Evolutionary conservation across 2,113 vertebrate genomes (phyloP).

Genomic region (Orthonyx spaldingii): DNA sequence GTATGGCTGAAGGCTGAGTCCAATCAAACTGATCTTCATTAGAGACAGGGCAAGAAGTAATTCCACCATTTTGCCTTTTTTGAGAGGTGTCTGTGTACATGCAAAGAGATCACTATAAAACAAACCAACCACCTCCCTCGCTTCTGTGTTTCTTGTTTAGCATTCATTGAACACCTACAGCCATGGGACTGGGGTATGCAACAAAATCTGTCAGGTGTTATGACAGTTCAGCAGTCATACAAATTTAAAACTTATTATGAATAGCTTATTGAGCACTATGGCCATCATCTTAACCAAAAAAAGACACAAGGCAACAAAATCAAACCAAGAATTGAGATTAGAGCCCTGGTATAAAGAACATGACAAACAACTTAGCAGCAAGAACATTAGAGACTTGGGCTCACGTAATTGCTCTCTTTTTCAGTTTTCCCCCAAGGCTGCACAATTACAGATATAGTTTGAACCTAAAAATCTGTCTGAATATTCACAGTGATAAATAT

Average conservation of each 20-base stretch:
- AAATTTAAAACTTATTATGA: not conserved
- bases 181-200: not conserved
- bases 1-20: not conserved
- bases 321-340: not conserved
- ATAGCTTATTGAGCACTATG: not conserved
- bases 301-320: not conserved
- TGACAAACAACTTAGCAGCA: not conserved
- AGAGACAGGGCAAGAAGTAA: not conserved
- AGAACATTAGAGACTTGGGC: not conserved
- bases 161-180: not conserved
- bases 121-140: fast-evolving
- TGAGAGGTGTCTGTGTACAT: not conserved
- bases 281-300: not conserved
- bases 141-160: not conserved
- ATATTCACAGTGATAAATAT: not conserved
- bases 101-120: not conserved
- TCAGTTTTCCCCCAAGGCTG: not conserved
- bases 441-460: not conserved
- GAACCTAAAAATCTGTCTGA: not conserved
- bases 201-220: not conserved
- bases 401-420: not conserved
- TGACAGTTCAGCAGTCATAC: not conserved
- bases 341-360: not conserved
- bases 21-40: not conserved
- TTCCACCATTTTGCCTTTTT: not conserved